These are phyloP conservation scores for Cryptus armator DNA, from an alignment of 2,888 invertebrate genomes.

Conservation along the genomic window DNA sequence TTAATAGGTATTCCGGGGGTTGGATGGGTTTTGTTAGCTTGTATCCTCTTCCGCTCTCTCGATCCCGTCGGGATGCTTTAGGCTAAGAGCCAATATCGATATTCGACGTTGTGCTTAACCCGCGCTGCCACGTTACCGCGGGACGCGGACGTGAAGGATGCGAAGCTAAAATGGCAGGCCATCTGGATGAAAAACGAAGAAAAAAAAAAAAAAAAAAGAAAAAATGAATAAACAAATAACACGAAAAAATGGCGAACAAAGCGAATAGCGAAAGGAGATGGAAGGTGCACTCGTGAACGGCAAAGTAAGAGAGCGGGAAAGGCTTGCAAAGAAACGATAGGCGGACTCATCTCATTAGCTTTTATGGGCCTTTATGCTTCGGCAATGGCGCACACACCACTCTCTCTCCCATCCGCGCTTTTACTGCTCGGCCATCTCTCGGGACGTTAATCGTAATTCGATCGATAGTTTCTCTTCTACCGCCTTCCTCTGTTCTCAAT, in stretches of 20 bases:
- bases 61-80: slow-evolving; percentile 43
- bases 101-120: slow-evolving; percentile 43
- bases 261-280: background rate
- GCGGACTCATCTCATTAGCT: slow-evolving; percentile 72
- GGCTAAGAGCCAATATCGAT: slow-evolving; percentile 55
- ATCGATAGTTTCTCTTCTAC: slow-evolving; percentile 50
- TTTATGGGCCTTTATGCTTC: slow-evolving; percentile 71
- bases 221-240: background rate
- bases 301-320: slow-evolving; percentile 16
- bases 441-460: slow-evolving; percentile 73
- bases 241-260: background rate
- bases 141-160: background rate
- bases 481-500: slow-evolving; percentile 22
- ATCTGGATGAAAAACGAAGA: background rate
- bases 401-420: slow-evolving; percentile 50
- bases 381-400: slow-evolving; percentile 55
- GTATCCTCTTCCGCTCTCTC: background rate
- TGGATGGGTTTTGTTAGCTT: background rate
- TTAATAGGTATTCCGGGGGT: slow-evolving; percentile 47
- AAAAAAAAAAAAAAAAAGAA: background rate
- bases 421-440: slow-evolving; percentile 64
- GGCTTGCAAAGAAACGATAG: background rate
- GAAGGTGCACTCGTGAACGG: background rate
- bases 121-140: background rate
- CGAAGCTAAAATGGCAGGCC: background rate